Evolutionary conservation across 2,113 vertebrate species (phyloP), one percentile per base, ranked within the genome.

Genomic region (Aspiorhynchus laticeps): DNA sequence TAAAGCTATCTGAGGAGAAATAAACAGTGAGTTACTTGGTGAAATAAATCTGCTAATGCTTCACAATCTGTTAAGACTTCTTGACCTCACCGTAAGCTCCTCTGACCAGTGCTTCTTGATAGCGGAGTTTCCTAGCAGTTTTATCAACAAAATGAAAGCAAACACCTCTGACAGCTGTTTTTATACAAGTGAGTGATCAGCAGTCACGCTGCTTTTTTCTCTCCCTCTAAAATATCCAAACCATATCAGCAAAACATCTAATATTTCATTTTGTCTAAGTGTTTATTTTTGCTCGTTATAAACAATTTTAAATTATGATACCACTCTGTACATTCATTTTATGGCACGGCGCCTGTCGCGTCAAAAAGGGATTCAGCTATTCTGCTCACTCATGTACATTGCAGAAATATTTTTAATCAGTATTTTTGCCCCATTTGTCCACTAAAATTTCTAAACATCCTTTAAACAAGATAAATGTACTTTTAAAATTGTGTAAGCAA

Each of bases 161-260:
- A 51, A 48, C 61, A 24, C 12, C 76, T 73, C 41, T 77, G 76
- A 61, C 59, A 85, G 28, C 24, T 61, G 73, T 28, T 77, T 41
- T 85, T 89, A 61, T 76, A 87, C 59, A 89, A 73, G 26, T 81
- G 28, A 33, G 14, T n/a, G 76, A 75, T 28, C 53, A 69, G 83
- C 53, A 19, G 71, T 75, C 31, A 85, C 4, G 56, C 36, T 46
- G 14, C 15, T 41, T 65, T n/a, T 53, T 10, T 1, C 2, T 1
- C 46, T 51, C 21, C 3, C 31, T 59, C 4, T 59, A 53, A 75
- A 84, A 80, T 53, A 48, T 36, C 69, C 43, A 48, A 83, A 73
- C 77, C 36, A 56, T 12, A 28, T 4, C 5, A 65, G 53, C 43
- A 61, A 77, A 81, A 69, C 21, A 69, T 59, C 56, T 69, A 14